phyloP scores from a whole-genome alignment of 1,140 invertebrate genomes.

The Aphelinus atriplicis region DNA sequence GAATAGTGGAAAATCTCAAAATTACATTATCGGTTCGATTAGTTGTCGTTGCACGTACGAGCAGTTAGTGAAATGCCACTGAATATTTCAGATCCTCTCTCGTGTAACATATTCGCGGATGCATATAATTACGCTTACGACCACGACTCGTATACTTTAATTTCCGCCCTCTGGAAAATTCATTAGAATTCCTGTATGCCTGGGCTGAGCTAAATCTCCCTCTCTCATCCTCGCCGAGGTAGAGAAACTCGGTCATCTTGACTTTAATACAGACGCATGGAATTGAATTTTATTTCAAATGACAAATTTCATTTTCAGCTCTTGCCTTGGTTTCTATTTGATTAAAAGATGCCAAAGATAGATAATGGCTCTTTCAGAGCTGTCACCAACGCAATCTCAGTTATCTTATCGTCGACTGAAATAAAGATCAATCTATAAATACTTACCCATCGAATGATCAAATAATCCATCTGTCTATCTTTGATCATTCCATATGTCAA shows the following conservation, averaged over 20 bases:
- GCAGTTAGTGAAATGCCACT: not conserved
- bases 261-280: not conserved
- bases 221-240: not conserved
- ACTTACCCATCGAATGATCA: no score
- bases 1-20: not conserved
- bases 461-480: no score
- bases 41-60: not conserved
- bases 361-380: no score
- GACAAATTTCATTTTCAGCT: no score
- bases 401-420: no score
- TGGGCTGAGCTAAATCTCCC: not conserved
- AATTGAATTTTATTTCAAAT: no score
- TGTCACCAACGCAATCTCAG: no score
- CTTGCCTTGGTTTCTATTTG: no score
- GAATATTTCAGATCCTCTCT: not conserved
- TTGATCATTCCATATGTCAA: no score
- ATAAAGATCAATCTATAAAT: no score
- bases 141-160: slow-evolving; percentile 15
- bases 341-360: no score
- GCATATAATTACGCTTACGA: slow-evolving; percentile 16
- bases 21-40: slow-evolving; percentile 1
- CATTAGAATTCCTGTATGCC: slow-evolving; percentile 12
- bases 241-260: not conserved
- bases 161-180: slow-evolving; percentile 25
- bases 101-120: slow-evolving; percentile 4